Base-by-base conservation (phyloP, 2,113 vertebrate genomes). In the Empidonax alnorum region DNA sequence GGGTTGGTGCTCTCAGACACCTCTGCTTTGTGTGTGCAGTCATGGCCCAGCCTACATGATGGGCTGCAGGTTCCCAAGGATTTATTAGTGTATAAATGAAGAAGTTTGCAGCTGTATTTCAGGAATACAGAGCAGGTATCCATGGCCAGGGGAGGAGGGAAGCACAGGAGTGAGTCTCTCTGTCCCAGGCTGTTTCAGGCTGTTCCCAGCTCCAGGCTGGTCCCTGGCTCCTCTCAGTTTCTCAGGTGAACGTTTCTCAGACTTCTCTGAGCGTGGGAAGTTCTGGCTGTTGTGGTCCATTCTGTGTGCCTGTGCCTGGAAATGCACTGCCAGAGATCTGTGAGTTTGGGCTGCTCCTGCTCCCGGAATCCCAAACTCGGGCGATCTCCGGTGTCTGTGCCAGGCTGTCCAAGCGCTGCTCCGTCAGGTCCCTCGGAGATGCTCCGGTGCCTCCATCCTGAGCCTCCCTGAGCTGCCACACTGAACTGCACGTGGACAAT, bases 351-450 rank as follows among this genome's bases (percentile, higher is more conserved):
- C 25, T 25, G 17, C 3, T 50, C 76, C 84, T 84, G 84, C 56
- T 17, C 10, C 37, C 8, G 52, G 89, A 23, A 58, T 83, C 12
- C 91, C 84, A 83, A 44, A 41, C 82, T 49, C 27, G 0, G 2
- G 3, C 0, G 7, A 47, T 93, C 87, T 88, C 75, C 65, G 77
- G 0, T 3, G 37, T 63, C 3, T n/a, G 68, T 39, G n/a, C 22
- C 0, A 1, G 44, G 78, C 67, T 79, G 56, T 41, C 30, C 1
- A 4, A 47, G 65, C 21, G 1, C 10, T 46, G 72, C 6, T 20
- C 65, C 65, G 42, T 46, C 0, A 0, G 65, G 13, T 27, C 2
- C 62, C 53, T 16, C 0, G 1, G 71, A 23, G 67, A 10, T 33
- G 44, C 71, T 82, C 41, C 0, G 0, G 14, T 49, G 5, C 59